Percentiles rank a stretch among this genome's conserved stretches.
Conservation (phyloP, 2,797 vertebrate genomes). For the Falco novaeseelandiae region DNA sequence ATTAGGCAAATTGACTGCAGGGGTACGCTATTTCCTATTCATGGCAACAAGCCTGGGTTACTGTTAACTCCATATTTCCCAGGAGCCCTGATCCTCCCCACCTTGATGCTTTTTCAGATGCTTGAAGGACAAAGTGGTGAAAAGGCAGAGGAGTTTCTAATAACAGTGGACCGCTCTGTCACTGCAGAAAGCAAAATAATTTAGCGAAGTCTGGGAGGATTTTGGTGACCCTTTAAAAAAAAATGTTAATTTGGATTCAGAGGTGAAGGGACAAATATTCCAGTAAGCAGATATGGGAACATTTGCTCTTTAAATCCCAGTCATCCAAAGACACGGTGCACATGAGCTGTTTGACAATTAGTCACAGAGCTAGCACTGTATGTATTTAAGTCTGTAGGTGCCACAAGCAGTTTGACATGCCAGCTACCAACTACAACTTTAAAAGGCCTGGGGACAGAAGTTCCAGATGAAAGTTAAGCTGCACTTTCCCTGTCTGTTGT, state of each 20-base stretch:
- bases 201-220: background rate
- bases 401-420: background rate
- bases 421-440: background rate
- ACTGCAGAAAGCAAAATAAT: background rate
- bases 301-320: background rate
- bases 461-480: background rate
- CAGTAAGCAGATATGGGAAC: background rate
- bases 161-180: background rate
- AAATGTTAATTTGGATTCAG: background rate
- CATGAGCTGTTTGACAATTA: background rate
- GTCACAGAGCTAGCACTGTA: background rate
- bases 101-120: background rate
- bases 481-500: background rate
- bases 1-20: slow-evolving; percentile 63
- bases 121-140: background rate
- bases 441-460: background rate
- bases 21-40: slow-evolving; percentile 20
- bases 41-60: background rate
- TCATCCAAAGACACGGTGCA: background rate
- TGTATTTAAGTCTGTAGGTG: background rate
- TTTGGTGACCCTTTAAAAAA: background rate
- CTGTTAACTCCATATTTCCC: background rate
- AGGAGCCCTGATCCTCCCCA: background rate
- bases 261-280: background rate
- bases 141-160: background rate